Evolutionary conservation across 1,140 invertebrate genomes (phyloP), one percentile per base, ranked within the genome.

Genomic region (Drosophila kepulauana): DNA sequence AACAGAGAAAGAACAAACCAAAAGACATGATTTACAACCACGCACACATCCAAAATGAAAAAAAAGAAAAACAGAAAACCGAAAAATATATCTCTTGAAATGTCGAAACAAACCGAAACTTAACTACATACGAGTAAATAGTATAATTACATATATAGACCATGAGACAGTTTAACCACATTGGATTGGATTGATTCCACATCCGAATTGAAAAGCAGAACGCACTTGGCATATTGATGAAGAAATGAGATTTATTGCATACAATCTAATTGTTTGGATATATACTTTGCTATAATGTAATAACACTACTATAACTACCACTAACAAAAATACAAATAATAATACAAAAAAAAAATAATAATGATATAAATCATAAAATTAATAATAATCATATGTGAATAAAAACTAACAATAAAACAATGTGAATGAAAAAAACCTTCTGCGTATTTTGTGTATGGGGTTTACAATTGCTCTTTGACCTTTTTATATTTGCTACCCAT

Each of bases 201-300:
- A 25, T 25, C 20, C 20, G 20, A 25, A 6, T 8, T 38, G 11
- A 30, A 46, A 52, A n/a, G 13, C 11, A 52, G 25, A 54, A 28
- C 20, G 46, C 71, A 75, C 11, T 71, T 79, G 66, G 70, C 65
- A 75, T 72, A 80, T 71, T 79, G 73, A 61, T 63, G n/a, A 65
- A 13, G 77, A 76, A 49, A 77, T 62, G 67, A 72, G 81, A 87
- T 88, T 89, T 84, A 88, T 78, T 84, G 85, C 85, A 88, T 89
- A 88, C 85, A 88, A 88, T 88, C 85, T 88, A 88, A 88, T 88
- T 88, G 84, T 88, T 88, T 88, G 85, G 74, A 89, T 78, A 81
- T 78, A 82, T 87, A 82, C 82, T 86, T 43, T 43, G 35, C 35
- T 38, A 38, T 41, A 41, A 10, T 25, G 48, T 59, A 69, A 65